A percentile compares a stretch with the other conserved stretches of the same genome.
phyloP scores from a whole-genome alignment of 2,888 invertebrate species.

The Cataglyphis altisquamis region DNA sequence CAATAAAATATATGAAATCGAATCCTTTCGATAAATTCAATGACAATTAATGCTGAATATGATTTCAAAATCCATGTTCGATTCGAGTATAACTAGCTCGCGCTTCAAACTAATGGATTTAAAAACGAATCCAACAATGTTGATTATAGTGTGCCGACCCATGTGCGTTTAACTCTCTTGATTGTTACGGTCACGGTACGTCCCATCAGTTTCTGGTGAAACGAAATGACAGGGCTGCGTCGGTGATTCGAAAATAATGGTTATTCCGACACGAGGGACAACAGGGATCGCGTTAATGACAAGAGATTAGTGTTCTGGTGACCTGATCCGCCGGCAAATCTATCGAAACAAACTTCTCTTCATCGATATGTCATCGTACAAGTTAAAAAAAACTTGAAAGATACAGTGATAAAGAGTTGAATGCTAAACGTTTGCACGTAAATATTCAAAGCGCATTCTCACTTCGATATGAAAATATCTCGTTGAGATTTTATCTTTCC shows the following conservation, averaged over 20 bases:
- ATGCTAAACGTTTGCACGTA: neutral
- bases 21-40: neutral
- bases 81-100: conserved; percentile 23
- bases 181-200: conserved; percentile 66
- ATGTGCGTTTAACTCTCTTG: conserved; percentile 60
- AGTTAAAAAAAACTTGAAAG: neutral
- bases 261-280: conserved; percentile 64
- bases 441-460: conserved; percentile 4
- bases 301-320: conserved; percentile 62
- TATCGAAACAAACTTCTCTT: conserved; percentile 17
- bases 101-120: conserved; percentile 62
- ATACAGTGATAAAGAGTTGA: neutral
- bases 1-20: neutral
- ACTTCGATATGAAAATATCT: conserved; percentile 6
- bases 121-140: conserved; percentile 59
- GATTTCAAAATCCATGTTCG: conserved; percentile 23
- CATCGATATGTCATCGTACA: conserved; percentile 29
- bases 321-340: conserved; percentile 42
- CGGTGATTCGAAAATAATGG: conserved; percentile 71
- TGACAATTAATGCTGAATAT: conserved; percentile 14
- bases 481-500: conserved; percentile 59
- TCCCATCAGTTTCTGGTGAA: conserved; percentile 69
- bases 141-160: conserved; percentile 64
- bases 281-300: conserved; percentile 69
- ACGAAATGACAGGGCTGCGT: conserved; percentile 72